A percentile compares a stretch with the other conserved stretches of the same genome.
phyloP scores from a whole-genome alignment of 2,888 invertebrate genomes.

The Oxyscelio sp. region DNA sequence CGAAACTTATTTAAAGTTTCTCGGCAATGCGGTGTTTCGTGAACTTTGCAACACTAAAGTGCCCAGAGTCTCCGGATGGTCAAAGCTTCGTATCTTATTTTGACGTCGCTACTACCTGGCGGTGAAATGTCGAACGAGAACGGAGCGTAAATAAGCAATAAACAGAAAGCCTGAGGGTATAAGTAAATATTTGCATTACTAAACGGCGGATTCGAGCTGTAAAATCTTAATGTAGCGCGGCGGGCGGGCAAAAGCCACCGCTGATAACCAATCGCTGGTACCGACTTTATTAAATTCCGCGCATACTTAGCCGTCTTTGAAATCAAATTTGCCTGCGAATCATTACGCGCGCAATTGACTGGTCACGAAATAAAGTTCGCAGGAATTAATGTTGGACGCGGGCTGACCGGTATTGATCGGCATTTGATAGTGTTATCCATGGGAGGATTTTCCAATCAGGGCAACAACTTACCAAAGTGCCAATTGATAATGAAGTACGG shows the following conservation, averaged over 20 bases:
- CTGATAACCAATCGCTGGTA: conserved; percentile 38
- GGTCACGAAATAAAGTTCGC: conserved; percentile 14
- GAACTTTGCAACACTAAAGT: conserved; percentile 75
- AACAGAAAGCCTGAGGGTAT: conserved; percentile 53
- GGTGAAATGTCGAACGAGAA: conserved; percentile 53
- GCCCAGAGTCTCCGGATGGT: conserved; percentile 72
- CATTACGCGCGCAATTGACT: conserved; percentile 31
- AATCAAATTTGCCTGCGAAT: neutral
- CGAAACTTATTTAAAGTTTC: conserved; percentile 84
- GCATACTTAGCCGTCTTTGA: conserved; percentile 8
- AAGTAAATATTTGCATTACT: conserved; percentile 58
- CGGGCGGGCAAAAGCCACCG: neutral
- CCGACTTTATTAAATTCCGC: conserved; percentile 62
- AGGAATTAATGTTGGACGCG: conserved; percentile 29
- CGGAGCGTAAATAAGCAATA: conserved; percentile 67
- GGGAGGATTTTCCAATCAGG: too few species aligned
- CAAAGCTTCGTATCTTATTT: conserved; percentile 75
- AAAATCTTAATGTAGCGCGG: conserved; percentile 63
- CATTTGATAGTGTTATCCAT: conserved; percentile 2
- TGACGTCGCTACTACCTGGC: conserved; percentile 59
- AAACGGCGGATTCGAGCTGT: conserved; percentile 43
- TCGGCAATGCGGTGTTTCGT: conserved; percentile 72
- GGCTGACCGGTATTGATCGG: conserved; percentile 10
- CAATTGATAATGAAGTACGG: conserved; percentile 93
- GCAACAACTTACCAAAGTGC: conserved; percentile 92